These are phyloP conservation scores for Frankliniella intonsa DNA, from an alignment of 2,888 invertebrate species.

Conservation along the genomic window DNA sequence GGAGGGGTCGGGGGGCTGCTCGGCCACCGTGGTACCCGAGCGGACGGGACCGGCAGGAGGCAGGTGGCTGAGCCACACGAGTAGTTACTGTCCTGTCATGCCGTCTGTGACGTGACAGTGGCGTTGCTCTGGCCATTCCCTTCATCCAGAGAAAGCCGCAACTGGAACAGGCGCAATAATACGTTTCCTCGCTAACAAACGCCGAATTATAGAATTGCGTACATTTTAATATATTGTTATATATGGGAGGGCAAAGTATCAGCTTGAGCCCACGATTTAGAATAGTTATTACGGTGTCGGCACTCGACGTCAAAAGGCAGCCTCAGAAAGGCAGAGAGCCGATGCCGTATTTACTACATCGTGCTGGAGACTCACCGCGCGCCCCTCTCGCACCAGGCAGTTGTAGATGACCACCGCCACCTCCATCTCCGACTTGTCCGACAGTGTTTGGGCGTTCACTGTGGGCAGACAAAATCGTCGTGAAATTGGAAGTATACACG, in stretches of 20 bases:
- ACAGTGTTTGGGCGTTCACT: neutral
- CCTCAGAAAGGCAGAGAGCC: too few relatives aligned
- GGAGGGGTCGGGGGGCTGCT: neutral
- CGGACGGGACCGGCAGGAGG: neutral
- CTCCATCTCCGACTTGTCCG: neutral
- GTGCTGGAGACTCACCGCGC: neutral
- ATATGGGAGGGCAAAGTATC: too few relatives aligned
- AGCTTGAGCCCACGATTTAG: too few relatives aligned
- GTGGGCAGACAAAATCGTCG: neutral
- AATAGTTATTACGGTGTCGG: too few relatives aligned
- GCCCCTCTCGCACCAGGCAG: slow-evolving; percentile 2
- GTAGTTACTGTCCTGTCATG: neutral
- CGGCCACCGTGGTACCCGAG: too few relatives aligned
- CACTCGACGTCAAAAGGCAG: too few relatives aligned
- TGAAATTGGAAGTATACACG: neutral
- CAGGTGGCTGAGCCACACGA: neutral
- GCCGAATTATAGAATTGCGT: too few relatives aligned
- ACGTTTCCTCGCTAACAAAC: too few relatives aligned
- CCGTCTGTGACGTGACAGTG: neutral
- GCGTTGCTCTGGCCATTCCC: neutral
- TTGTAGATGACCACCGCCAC: neutral
- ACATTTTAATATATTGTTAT: too few relatives aligned
- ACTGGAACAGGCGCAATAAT: neutral
- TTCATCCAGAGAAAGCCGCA: neutral
- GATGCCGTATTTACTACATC: too few relatives aligned